These are phyloP conservation scores for Dissostichus mawsoni DNA, from an alignment of 2,113 vertebrate species.

Conservation along the genomic window DNA sequence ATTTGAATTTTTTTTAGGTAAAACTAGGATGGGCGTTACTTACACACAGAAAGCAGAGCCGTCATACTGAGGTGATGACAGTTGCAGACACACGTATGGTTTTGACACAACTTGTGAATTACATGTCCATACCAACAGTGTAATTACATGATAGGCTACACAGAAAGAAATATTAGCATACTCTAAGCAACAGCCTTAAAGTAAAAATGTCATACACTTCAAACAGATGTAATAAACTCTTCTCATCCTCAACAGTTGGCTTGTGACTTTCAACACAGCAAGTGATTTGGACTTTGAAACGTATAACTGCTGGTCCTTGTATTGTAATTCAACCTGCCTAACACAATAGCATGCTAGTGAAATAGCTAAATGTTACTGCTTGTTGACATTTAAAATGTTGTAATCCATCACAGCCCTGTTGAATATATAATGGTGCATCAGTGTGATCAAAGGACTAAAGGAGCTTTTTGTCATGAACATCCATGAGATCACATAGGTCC, in stretches of 20 bases:
- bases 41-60: conserved; percentile 64
- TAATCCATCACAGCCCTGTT: conserved; percentile 41
- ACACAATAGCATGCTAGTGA: conserved; percentile 26
- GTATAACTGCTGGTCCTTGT: conserved; percentile 36
- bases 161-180: conserved; percentile 30
- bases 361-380: conserved; percentile 33
- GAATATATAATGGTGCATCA: conserved; percentile 38
- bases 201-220: conserved; percentile 38
- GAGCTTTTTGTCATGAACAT: conserved; percentile 41
- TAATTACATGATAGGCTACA: conserved; percentile 44
- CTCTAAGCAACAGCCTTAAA: conserved; percentile 41
- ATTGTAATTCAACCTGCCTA: conserved; percentile 24
- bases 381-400: conserved; percentile 13
- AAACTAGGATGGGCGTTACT: conserved; percentile 64
- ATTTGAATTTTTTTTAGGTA: conserved; percentile 56
- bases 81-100: conserved; percentile 30
- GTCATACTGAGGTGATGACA: conserved; percentile 43
- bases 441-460: conserved; percentile 48
- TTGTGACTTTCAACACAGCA: conserved; percentile 63
- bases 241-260: conserved; percentile 42
- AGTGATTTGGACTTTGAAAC: conserved; percentile 21
- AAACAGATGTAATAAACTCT: conserved; percentile 43
- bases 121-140: conserved; percentile 42
- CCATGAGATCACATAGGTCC: conserved; percentile 65
- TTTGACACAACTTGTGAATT: conserved; percentile 61